Conservation (phyloP, 64 coral and sea anemone species). For the Dendronephthya gigantea region DNA sequence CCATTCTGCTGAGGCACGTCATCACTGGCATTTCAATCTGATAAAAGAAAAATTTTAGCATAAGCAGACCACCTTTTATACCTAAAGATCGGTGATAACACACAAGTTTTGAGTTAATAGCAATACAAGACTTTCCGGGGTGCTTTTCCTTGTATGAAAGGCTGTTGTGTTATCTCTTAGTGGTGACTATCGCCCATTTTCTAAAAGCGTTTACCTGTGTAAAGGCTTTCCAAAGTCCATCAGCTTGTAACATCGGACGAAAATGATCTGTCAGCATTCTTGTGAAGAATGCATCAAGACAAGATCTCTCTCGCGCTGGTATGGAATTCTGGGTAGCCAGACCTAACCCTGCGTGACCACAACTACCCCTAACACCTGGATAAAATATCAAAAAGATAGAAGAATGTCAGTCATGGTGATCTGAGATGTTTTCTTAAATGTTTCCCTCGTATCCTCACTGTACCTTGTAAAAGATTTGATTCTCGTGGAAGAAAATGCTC, state of each 20-base stretch:
- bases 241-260: slow-evolving; percentile 37
- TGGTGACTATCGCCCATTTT: too few species aligned
- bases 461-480: slow-evolving; percentile 54
- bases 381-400: neutral
- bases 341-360: slow-evolving; percentile 53
- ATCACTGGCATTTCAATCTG: slow-evolving; percentile 81
- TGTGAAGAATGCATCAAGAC: slow-evolving; percentile 58
- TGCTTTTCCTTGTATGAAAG: too few species aligned
- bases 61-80: neutral
- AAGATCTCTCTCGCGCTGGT: slow-evolving; percentile 62
- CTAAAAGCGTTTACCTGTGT: slow-evolving; percentile 44
- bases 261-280: slow-evolving; percentile 62
- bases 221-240: slow-evolving; percentile 53
- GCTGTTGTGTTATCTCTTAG: too few species aligned
- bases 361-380: slow-evolving; percentile 53
- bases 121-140: too few species aligned
- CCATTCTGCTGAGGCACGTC: slow-evolving; percentile 76
- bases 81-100: too few species aligned
- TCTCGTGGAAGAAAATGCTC: slow-evolving; percentile 46
- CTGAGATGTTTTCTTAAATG: neutral
- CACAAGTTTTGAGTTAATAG: too few species aligned
- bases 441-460: neutral
- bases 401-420: neutral
- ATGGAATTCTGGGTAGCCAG: slow-evolving; percentile 49
- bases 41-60: neutral